phyloP scores from a whole-genome alignment of 2,113 vertebrate species.

The Microcebus ravelobensis region DNA sequence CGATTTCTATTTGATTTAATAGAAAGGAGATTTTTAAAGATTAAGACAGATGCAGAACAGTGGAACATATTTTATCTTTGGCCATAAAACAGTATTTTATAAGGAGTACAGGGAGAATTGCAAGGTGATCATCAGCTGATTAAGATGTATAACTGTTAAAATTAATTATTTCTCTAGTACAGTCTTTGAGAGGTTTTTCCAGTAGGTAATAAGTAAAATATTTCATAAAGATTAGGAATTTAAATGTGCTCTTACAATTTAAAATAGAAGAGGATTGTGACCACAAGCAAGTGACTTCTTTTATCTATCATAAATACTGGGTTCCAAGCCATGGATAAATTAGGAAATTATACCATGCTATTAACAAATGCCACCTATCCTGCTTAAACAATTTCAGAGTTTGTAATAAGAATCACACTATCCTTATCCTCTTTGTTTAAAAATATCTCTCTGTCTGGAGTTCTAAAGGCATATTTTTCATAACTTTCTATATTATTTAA shows the following conservation, averaged over 20 bases:
- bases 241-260: background rate
- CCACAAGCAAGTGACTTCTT: background rate
- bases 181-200: background rate
- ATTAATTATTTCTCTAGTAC: slow-evolving; percentile 25
- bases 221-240: slow-evolving; percentile 1
- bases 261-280: background rate
- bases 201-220: slow-evolving; percentile 30
- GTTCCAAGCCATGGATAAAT: background rate
- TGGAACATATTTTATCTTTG: slow-evolving; percentile 59
- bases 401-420: background rate
- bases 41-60: slow-evolving; percentile 26
- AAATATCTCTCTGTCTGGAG: background rate
- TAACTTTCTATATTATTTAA: slow-evolving; percentile 22
- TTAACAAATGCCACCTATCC: background rate
- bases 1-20: slow-evolving; percentile 69
- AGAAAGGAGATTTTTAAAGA: slow-evolving; percentile 56
- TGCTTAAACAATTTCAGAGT: background rate
- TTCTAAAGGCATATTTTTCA: background rate
- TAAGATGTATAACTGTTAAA: slow-evolving; percentile 62
- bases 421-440: background rate
- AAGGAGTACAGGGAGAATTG: slow-evolving; percentile 35
- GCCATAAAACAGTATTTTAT: slow-evolving; percentile 53
- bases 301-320: background rate
- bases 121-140: background rate
- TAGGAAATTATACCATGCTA: background rate